Conservation (phyloP, 1,140 invertebrate species). For the Rhyzopertha dominica region DNA sequence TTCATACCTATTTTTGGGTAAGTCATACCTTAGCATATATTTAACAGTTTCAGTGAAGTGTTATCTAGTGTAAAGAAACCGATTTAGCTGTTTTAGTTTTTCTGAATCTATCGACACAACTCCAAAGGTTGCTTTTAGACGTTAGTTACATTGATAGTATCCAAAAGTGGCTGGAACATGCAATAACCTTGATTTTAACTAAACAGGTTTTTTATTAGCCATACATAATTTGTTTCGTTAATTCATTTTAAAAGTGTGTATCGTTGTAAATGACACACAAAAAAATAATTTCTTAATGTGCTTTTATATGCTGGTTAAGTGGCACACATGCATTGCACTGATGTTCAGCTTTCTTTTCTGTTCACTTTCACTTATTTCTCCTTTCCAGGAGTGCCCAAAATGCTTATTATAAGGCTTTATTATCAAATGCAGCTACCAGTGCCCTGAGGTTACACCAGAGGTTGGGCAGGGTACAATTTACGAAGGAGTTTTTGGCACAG, state of each 20-base stretch:
- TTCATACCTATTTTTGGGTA: slow-evolving; percentile 86
- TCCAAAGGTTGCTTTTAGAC: slow-evolving; percentile 2
- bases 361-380: slow-evolving; percentile 25
- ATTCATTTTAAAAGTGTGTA: too few species aligned
- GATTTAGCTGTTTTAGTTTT: not conserved
- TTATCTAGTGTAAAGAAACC: not conserved
- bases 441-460: slow-evolving; percentile 91
- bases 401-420: slow-evolving; percentile 84
- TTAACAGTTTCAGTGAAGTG: not conserved
- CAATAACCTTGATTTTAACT: not conserved
- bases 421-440: slow-evolving; percentile 89
- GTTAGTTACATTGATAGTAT: not conserved
- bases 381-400: slow-evolving; percentile 70
- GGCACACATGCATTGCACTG: not conserved
- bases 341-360: slow-evolving; percentile 1
- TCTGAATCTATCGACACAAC: not conserved
- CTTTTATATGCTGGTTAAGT: not conserved
- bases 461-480: slow-evolving; percentile 74
- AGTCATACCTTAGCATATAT: slow-evolving; percentile 44
- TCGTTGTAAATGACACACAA: too few species aligned
- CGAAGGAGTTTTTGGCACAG: slow-evolving; percentile 70
- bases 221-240: too few species aligned
- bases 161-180: not conserved
- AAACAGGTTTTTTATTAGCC: not conserved
- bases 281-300: too few species aligned